phyloP scores from a whole-genome alignment of 1,140 invertebrate genomes.

The Drosophila busckii region DNA sequence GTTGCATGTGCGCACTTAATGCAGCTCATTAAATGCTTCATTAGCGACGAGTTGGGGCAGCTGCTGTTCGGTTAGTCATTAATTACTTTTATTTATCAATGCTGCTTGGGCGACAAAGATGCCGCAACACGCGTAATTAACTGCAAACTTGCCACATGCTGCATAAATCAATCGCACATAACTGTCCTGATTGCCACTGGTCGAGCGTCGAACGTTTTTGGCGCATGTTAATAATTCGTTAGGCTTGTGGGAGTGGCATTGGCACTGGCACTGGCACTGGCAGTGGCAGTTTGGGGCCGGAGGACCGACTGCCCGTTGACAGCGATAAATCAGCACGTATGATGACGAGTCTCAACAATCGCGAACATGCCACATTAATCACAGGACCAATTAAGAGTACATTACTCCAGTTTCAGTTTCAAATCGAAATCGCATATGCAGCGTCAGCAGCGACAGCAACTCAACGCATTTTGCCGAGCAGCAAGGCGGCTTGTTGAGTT shows the following conservation, averaged over 20 bases:
- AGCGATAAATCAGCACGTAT: conserved; percentile 65
- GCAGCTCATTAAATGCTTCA: conserved; percentile 51
- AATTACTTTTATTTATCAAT: conserved; percentile 49
- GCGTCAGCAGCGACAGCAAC: background rate
- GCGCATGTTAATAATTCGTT: conserved; percentile 45
- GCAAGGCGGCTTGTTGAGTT: background rate
- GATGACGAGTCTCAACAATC: conserved; percentile 68
- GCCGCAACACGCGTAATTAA: conserved; percentile 45
- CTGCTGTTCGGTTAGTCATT: conserved; percentile 36
- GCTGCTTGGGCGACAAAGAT: conserved; percentile 29
- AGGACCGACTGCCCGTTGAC: conserved; percentile 60
- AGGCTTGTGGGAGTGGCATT: background rate
- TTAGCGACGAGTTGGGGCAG: conserved; percentile 34
- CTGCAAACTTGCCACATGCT: conserved; percentile 41
- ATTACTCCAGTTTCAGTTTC: conserved; percentile 57
- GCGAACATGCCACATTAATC: conserved; percentile 63
- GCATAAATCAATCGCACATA: conserved; percentile 22
- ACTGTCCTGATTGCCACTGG: conserved; percentile 11
- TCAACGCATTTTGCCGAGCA: background rate
- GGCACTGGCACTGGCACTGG: too few species aligned
- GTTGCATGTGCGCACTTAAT: background rate
- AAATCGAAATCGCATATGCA: conserved; percentile 6
- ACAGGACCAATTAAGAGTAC: conserved; percentile 71
- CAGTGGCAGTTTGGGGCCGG: too few species aligned
- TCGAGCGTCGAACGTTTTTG: too few species aligned